These are phyloP conservation scores for Stichodactyla helianthus DNA, from an alignment of 64 coral and sea anemone genomes.

Conservation along the genomic window DNA sequence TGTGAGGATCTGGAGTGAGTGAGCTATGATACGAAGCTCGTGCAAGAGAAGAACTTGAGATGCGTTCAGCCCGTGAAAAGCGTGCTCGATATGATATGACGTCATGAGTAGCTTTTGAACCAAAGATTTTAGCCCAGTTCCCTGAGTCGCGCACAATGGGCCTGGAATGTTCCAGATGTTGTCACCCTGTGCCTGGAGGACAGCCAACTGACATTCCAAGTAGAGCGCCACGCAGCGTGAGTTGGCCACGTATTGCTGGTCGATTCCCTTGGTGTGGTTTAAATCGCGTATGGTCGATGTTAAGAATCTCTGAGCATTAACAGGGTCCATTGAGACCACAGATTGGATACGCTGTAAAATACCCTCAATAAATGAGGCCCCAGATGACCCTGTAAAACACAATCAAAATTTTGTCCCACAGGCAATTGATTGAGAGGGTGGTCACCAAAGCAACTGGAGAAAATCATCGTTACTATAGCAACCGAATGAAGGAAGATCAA, in stretches of 20 bases:
- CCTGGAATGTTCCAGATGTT: constrained; percentile 80
- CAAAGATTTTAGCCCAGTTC: constrained; percentile 49
- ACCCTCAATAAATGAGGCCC: constrained; percentile 34
- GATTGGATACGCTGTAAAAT: constrained; percentile 48
- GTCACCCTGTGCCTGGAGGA: constrained; percentile 73
- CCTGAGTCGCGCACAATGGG: constrained; percentile 60
- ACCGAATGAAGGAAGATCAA: not conserved
- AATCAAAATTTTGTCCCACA: not conserved
- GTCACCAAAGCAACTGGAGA: not conserved
- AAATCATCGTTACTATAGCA: not conserved
- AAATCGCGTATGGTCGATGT: constrained; percentile 69
- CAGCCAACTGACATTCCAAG: constrained; percentile 58
- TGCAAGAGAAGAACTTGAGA: constrained; percentile 60
- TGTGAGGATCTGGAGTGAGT: constrained; percentile 71
- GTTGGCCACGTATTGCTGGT: constrained; percentile 44
- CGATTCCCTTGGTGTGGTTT: constrained; percentile 55
- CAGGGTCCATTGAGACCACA: constrained; percentile 34
- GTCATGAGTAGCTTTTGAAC: constrained; percentile 70
- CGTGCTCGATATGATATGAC: constrained; percentile 85
- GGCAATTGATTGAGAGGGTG: not conserved
- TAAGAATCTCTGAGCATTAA: constrained; percentile 40
- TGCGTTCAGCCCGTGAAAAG: constrained; percentile 61
- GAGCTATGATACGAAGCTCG: constrained; percentile 76
- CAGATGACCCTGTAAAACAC: constrained; percentile 13
- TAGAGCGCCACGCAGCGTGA: constrained; percentile 72